Evolutionary conservation across 2,888 invertebrate genomes (phyloP).

Genomic region (Sinotaia quadrata): DNA sequence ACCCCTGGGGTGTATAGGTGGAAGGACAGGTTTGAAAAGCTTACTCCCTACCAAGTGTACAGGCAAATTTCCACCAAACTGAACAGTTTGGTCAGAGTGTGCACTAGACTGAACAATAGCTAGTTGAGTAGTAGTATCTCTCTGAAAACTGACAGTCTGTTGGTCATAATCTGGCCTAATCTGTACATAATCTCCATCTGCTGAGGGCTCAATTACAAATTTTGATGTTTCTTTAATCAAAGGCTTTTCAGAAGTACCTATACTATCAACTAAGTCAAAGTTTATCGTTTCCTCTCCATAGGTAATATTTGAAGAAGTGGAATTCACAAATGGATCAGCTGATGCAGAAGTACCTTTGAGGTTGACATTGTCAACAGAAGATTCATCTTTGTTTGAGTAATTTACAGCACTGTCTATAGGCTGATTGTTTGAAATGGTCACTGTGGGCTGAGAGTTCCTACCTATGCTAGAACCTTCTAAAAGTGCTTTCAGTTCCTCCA

Average conservation of each 20-base stretch:
- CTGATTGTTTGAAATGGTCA: not conserved
- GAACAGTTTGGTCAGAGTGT: not conserved
- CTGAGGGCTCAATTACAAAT: constrained; percentile 20
- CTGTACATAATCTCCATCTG: constrained; percentile 42
- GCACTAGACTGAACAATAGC: not conserved
- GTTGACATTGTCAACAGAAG: not conserved
- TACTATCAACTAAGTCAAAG: not conserved
- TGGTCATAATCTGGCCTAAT: constrained; percentile 29
- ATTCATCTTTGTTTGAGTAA: not conserved
- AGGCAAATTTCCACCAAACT: constrained; percentile 22
- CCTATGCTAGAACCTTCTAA: constrained; percentile 33
- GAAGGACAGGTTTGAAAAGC: constrained; percentile 35
- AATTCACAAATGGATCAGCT: not conserved
- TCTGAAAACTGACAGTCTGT: constrained; percentile 22
- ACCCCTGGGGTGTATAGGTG: constrained; percentile 24
- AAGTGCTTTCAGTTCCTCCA: constrained; percentile 60
- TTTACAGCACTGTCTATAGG: not conserved
- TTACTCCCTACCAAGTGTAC: constrained; percentile 23
- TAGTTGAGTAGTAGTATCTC: not conserved
- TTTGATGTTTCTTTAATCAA: not conserved
- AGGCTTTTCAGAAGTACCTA: not conserved
- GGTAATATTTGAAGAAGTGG: no score
- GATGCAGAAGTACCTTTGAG: not conserved
- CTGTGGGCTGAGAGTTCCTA: not conserved
- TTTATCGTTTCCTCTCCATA: no score